Conservation (phyloP, 2,888 invertebrate species). For the Oxytorus armatus region DNA sequence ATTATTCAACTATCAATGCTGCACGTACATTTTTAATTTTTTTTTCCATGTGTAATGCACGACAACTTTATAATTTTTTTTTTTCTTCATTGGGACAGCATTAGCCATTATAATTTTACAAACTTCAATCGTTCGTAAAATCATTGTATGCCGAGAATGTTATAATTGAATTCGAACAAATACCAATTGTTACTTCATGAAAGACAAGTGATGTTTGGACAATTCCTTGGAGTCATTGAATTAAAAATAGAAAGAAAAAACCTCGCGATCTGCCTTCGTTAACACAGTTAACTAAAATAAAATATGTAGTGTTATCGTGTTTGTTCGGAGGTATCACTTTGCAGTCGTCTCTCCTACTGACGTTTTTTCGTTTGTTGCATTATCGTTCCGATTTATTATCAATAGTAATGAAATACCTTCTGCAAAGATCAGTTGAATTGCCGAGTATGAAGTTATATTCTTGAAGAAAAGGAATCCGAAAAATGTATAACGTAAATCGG, state of each 20-base stretch:
- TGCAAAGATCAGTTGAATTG: slow-evolving; percentile 42
- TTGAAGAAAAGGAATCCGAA: slow-evolving; percentile 28
- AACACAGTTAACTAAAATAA: slow-evolving; percentile 67
- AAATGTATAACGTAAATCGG: slow-evolving; percentile 15
- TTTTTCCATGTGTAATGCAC: slow-evolving; percentile 36
- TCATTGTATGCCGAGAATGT: slow-evolving; percentile 18
- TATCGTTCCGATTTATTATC: slow-evolving; percentile 10
- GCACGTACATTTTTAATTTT: slow-evolving; percentile 14
- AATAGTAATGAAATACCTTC: slow-evolving; percentile 6
- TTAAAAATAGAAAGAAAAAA: too few relatives aligned
- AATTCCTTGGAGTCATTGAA: slow-evolving; percentile 63
- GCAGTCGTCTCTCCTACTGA: slow-evolving; percentile 42
- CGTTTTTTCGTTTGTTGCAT: slow-evolving; percentile 26
- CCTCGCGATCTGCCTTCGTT: slow-evolving; percentile 69
- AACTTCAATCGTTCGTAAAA: slow-evolving; percentile 28
- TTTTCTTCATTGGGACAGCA: not conserved
- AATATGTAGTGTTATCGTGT: slow-evolving; percentile 66
- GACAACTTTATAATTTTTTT: slow-evolving; percentile 9
- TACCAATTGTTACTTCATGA: slow-evolving; percentile 48
- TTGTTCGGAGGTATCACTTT: slow-evolving; percentile 65
- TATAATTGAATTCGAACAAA: slow-evolving; percentile 36
- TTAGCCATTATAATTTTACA: slow-evolving; percentile 2
- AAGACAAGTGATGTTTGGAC: slow-evolving; percentile 63
- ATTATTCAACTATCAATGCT: slow-evolving; percentile 17
- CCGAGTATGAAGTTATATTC: slow-evolving; percentile 35